phyloP scores from a whole-genome alignment of 1,140 invertebrate species.

The Conus betulinus region DNA sequence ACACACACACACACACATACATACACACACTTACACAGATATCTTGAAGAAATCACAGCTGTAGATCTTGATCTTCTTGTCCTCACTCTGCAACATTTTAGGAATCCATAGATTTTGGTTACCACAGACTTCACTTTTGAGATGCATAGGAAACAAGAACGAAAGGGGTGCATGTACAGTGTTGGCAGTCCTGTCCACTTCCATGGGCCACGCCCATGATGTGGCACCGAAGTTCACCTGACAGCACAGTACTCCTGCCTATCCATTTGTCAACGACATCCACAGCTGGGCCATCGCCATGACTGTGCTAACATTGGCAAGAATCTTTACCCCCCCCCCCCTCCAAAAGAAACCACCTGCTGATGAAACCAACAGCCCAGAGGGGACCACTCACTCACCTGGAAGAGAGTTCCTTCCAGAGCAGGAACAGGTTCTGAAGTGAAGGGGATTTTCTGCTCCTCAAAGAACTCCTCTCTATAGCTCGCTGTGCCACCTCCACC shows the following conservation, averaged over 20 bases:
- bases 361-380: not conserved
- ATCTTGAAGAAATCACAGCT: not conserved
- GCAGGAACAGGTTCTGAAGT: not conserved
- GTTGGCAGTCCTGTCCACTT: too few species aligned
- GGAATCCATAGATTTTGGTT: not conserved
- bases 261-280: not conserved
- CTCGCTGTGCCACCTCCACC: not conserved
- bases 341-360: not conserved
- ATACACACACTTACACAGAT: not conserved
- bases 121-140: not conserved
- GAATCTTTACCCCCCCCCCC: not conserved
- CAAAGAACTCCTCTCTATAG: slow-evolving; percentile 1
- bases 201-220: too few species aligned
- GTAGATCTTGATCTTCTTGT: not conserved
- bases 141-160: not conserved
- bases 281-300: not conserved
- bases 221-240: not conserved
- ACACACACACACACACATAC: not conserved
- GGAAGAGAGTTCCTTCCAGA: not conserved
- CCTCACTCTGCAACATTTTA: not conserved
- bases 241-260: not conserved
- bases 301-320: not conserved
- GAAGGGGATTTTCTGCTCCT: slow-evolving; percentile 14
- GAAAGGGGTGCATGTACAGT: not conserved
- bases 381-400: not conserved